Evolutionary conservation across 2,797 vertebrate genomes (phyloP).

Genomic region (Galagoides demidoff): DNA sequence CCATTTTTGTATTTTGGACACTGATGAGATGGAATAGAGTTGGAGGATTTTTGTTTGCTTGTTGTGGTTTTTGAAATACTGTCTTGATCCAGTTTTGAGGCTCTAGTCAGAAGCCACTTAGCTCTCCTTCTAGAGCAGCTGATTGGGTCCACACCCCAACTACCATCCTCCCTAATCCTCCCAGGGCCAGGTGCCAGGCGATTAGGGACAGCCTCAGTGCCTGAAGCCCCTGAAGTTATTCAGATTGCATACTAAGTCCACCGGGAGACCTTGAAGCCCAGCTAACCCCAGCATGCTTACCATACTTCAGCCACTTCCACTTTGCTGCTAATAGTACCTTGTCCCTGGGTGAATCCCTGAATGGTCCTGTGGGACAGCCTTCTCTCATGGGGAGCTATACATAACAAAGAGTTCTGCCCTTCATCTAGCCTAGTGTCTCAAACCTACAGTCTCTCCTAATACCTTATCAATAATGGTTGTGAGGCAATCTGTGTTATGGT

Average conservation of each 20-base stretch:
- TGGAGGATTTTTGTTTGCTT: background rate
- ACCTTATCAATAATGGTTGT: background rate
- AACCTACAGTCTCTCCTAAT: background rate
- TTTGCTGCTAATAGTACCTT: background rate
- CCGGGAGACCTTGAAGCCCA: background rate
- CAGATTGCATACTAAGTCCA: too few species aligned
- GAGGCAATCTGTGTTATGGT: too few species aligned
- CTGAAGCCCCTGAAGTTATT: background rate
- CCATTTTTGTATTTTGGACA: background rate
- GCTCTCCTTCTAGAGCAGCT: background rate
- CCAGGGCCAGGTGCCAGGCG: too few species aligned
- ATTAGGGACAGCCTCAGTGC: background rate
- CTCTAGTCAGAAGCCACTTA: background rate
- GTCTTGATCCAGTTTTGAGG: background rate
- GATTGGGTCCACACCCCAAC: background rate
- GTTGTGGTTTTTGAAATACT: background rate
- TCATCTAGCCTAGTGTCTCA: background rate
- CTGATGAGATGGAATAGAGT: background rate
- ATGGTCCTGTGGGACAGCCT: background rate
- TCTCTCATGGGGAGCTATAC: background rate
- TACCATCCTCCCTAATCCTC: background rate
- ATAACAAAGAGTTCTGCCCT: background rate
- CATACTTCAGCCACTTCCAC: background rate
- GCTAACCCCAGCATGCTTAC: background rate
- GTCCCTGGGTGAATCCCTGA: too few species aligned